Percentiles rank a stretch among this genome's conserved stretches.
Evolutionary conservation across 2,888 invertebrate genomes (phyloP).

Genomic region (Eucera pruinosa): DNA sequence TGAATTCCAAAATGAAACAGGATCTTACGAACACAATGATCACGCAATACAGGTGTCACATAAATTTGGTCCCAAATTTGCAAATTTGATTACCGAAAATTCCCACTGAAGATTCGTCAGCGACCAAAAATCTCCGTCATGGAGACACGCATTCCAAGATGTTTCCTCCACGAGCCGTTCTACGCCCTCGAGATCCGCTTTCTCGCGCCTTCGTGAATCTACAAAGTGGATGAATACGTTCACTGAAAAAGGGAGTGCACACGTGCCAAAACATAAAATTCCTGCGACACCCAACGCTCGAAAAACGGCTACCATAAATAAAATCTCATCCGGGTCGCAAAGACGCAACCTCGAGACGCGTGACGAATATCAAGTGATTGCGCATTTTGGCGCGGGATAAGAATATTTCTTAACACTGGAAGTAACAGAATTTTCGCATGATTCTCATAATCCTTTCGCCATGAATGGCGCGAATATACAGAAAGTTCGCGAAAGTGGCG

Average conservation of each 20-base stretch:
- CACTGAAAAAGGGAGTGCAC: neutral
- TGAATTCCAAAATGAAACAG: neutral
- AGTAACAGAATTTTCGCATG: too few species aligned
- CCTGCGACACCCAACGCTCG: constrained; percentile 35
- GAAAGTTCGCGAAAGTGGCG: too few species aligned
- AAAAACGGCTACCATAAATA: constrained; percentile 59
- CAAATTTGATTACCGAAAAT: constrained; percentile 4
- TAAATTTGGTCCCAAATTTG: neutral
- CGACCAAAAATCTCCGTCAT: neutral
- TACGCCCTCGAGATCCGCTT: constrained; percentile 10
- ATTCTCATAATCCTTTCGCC: too few species aligned
- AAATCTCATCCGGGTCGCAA: constrained; percentile 61
- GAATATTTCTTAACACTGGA: constrained; percentile 18
- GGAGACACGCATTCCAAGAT: constrained; percentile 14
- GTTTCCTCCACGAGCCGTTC: too few species aligned
- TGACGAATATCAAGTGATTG: constrained; percentile 48
- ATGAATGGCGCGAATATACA: too few species aligned
- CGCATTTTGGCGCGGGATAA: neutral
- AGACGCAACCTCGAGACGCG: constrained; percentile 53
- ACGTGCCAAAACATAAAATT: constrained; percentile 20
- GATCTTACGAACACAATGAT: neutral
- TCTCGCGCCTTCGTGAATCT: constrained; percentile 10
- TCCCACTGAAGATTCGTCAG: constrained; percentile 11
- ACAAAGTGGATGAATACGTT: neutral
- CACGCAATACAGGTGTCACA: neutral